Conservation (phyloP, 2,888 invertebrate species). For the Fragum sueziense region DNA sequence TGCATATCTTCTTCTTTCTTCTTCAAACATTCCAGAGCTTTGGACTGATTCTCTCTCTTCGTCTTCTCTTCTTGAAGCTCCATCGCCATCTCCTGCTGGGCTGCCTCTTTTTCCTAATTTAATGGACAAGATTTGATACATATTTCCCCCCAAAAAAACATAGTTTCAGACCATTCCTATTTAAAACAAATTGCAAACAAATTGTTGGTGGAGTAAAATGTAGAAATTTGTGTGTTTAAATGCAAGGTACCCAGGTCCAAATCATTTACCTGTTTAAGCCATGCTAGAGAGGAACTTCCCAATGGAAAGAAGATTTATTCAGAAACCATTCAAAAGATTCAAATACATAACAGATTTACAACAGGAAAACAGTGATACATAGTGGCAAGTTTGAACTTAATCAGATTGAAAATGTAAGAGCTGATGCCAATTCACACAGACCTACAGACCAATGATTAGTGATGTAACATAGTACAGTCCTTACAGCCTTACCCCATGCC, state of each 20-base stretch:
- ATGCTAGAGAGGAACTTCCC: no score
- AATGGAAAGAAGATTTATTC: no score
- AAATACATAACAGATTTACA: background rate
- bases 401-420: background rate
- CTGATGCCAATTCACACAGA: background rate
- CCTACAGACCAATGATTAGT: background rate
- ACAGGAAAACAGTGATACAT: background rate
- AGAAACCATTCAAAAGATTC: background rate
- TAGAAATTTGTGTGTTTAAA: no score
- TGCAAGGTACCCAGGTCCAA: no score
- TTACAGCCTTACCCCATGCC: no score
- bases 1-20: conserved; percentile 63
- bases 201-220: no score
- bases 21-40: conserved; percentile 55
- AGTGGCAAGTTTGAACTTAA: background rate
- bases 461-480: no score
- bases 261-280: no score
- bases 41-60: conserved; percentile 63
- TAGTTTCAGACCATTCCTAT: no score
- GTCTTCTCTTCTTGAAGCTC: conserved; percentile 69
- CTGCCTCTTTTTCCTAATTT: conserved; percentile 66
- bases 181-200: no score
- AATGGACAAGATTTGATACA: no score
- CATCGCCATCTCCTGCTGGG: conserved; percentile 63
- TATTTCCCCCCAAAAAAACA: no score